These are phyloP conservation scores for Trialeurodes vaporariorum DNA, from an alignment of 1,140 invertebrate genomes.

Conservation along the genomic window DNA sequence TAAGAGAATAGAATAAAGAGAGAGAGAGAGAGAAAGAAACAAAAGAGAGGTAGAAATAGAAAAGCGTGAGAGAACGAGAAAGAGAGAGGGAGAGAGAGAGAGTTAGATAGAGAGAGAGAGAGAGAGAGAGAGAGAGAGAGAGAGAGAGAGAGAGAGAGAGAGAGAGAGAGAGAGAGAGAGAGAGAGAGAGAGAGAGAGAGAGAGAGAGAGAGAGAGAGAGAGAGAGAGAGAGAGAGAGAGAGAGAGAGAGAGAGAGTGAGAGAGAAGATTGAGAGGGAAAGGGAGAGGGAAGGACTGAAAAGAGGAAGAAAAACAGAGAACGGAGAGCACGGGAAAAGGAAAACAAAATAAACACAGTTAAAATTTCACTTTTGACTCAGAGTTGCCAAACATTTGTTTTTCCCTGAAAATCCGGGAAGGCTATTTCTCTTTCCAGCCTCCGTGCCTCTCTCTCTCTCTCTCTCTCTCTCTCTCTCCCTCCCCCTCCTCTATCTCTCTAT, in stretches of 20 bases:
- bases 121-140: too few species aligned
- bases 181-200: too few species aligned
- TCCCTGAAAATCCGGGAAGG: neutral
- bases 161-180: too few species aligned
- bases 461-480: neutral
- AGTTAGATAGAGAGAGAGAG: too few species aligned
- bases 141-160: too few species aligned
- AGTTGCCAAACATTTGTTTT: neutral
- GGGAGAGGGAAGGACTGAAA: neutral
- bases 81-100: too few species aligned
- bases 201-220: too few species aligned
- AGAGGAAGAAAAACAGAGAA: neutral
- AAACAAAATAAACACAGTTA: neutral
- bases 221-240: too few species aligned
- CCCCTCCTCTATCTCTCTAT: neutral
- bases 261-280: neutral
- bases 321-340: neutral
- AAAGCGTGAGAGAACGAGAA: too few species aligned
- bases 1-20: too few species aligned
- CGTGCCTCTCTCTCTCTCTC: neutral
- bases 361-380: neutral
- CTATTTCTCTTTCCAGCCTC: neutral
- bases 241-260: neutral
- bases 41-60: too few species aligned
- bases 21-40: too few species aligned